Evolutionary conservation across 2,113 vertebrate genomes (phyloP).

Genomic region (Colius striatus): DNA sequence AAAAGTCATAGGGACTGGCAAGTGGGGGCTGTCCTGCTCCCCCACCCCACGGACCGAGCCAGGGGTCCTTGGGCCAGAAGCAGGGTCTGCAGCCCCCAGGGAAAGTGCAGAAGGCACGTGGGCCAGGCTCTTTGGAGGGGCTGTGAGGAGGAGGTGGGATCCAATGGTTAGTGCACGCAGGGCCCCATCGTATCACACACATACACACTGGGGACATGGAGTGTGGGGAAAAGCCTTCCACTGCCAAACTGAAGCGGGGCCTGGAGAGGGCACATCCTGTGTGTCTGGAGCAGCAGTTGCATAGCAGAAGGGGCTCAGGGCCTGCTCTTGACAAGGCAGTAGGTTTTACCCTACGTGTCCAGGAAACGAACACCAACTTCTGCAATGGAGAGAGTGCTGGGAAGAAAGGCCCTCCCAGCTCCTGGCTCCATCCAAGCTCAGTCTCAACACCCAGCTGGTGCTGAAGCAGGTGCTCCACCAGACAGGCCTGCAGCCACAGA

Average conservation of each 20-base stretch:
- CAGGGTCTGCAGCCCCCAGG: background rate
- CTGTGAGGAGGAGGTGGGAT: background rate
- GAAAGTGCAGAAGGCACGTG: slow-evolving; percentile 69
- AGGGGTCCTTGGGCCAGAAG: background rate
- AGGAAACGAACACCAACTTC: background rate
- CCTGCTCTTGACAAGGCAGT: background rate
- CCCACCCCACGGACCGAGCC: rapidly evolving
- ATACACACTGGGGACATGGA: background rate
- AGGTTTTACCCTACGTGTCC: background rate
- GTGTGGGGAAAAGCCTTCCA: background rate
- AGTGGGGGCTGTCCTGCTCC: background rate
- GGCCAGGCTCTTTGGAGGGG: slow-evolving; percentile 64
- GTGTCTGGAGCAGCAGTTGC: slow-evolving; percentile 4
- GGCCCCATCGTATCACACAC: background rate
- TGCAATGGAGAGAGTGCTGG: background rate
- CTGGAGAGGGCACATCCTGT: background rate
- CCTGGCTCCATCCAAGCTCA: background rate
- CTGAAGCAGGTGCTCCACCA: background rate
- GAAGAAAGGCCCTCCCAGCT: background rate
- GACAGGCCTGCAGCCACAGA: background rate
- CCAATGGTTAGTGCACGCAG: background rate
- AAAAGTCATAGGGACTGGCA: background rate
- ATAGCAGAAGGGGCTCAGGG: slow-evolving; percentile 29
- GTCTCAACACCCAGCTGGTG: background rate
- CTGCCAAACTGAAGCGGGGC: background rate